Evolutionary conservation across 2,113 vertebrate species (phyloP).

Genomic region (Megatriorchis doriae): DNA sequence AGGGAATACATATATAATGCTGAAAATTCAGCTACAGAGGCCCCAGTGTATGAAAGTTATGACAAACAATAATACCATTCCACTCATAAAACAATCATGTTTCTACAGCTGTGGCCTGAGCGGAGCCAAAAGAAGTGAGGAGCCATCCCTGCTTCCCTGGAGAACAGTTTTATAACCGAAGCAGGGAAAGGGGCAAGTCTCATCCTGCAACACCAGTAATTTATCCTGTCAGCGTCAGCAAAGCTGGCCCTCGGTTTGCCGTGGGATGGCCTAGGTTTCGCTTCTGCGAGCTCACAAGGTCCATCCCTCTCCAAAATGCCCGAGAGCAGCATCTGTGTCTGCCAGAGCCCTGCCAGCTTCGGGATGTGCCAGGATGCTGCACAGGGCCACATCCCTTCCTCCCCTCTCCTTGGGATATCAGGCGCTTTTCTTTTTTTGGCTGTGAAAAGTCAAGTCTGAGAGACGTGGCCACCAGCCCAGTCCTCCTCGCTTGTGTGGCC

Average conservation of each 20-base stretch:
- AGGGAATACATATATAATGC: neutral
- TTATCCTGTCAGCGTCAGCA: neutral
- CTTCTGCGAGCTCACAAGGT: fast-evolving
- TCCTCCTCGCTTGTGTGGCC: neutral
- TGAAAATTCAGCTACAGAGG: neutral
- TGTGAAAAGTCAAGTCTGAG: neutral
- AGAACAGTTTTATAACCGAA: neutral
- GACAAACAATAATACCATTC: constrained; percentile 16
- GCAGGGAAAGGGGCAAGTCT: neutral
- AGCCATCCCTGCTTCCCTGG: neutral
- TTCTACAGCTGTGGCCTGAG: constrained; percentile 38
- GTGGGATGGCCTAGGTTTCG: neutral
- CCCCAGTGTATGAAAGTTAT: neutral
- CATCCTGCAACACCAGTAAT: neutral
- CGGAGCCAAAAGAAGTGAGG: constrained; percentile 14
- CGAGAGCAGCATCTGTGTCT: fast-evolving
- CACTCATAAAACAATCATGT: constrained; percentile 8
- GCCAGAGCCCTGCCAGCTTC: neutral
- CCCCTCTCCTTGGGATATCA: neutral
- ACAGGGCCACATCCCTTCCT: neutral
- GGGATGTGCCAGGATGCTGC: neutral
- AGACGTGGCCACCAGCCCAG: neutral
- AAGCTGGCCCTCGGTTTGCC: neutral
- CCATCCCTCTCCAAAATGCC: neutral
- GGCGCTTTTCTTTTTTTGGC: neutral